These are phyloP conservation scores for Allolobophora icterica DNA, from an alignment of 2,888 invertebrate genomes.

Conservation along the genomic window DNA sequence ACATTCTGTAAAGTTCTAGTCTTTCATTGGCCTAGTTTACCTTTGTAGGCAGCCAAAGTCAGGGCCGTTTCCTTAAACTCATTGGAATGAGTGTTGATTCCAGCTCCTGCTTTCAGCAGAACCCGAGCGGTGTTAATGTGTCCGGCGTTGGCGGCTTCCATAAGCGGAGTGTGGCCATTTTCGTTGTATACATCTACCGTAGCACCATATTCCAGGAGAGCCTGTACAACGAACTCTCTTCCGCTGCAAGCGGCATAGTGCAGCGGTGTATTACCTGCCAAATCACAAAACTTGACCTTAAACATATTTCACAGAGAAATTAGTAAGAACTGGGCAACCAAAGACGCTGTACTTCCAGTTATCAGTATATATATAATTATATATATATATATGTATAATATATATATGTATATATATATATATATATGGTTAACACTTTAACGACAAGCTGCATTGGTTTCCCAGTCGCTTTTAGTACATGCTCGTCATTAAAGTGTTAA, in stretches of 20 bases:
- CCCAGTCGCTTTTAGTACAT: too few relatives aligned
- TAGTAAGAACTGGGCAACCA: not conserved
- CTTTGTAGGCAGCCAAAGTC: conserved; percentile 92
- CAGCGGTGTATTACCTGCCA: conserved; percentile 74
- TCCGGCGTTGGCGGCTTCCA: conserved; percentile 67
- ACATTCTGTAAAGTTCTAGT: too few relatives aligned
- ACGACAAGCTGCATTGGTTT: too few relatives aligned
- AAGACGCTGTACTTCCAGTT: too few relatives aligned
- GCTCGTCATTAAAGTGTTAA: too few relatives aligned
- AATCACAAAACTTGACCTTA: not conserved
- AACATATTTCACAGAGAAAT: not conserved
- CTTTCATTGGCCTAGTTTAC: conserved; percentile 49
- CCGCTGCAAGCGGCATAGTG: conserved; percentile 82
- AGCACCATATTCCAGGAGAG: conserved; percentile 85
- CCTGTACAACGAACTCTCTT: conserved; percentile 83
- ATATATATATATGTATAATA: too few relatives aligned
- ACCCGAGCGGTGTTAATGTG: conserved; percentile 70
- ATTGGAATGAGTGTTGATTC: conserved; percentile 97
- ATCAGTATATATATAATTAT: too few relatives aligned
- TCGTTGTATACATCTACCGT: conserved; percentile 98
- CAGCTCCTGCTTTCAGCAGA: conserved; percentile 89
- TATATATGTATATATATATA: too few relatives aligned
- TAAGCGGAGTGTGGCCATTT: conserved; percentile 92
- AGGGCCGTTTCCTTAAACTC: conserved; percentile 99
- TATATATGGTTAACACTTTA: too few relatives aligned